These are phyloP conservation scores for Papilio dardanus DNA, from an alignment of 1,140 invertebrate species.

Conservation along the genomic window DNA sequence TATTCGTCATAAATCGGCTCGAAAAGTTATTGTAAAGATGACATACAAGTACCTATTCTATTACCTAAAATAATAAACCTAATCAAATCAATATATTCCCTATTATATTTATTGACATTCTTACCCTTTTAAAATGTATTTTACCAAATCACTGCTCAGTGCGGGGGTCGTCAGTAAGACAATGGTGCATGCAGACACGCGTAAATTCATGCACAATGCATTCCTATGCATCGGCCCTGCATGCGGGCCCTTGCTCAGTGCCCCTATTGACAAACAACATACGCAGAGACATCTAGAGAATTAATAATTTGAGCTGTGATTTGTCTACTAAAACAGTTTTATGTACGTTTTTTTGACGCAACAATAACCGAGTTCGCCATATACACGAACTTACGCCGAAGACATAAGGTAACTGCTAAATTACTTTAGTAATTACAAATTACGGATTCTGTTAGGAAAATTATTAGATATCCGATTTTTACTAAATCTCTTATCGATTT, in stretches of 20 bases:
- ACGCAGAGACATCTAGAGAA: neutral
- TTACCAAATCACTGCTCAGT: constrained; percentile 30
- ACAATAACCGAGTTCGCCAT: no score
- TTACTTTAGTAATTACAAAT: neutral
- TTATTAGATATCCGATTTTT: neutral
- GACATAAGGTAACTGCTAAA: neutral
- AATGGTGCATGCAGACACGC: constrained; percentile 41
- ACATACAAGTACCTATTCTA: no score
- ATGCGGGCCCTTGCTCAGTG: constrained; percentile 22
- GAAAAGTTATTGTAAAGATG: no score
- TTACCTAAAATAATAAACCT: no score
- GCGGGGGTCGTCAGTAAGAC: constrained; percentile 42
- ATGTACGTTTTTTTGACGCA: no score
- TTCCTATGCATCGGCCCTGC: constrained; percentile 20
- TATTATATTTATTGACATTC: neutral
- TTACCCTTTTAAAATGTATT: constrained; percentile 6
- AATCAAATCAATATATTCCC: neutral
- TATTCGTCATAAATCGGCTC: no score
- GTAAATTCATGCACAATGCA: constrained; percentile 23
- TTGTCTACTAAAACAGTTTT: neutral
- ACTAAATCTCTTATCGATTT: neutral
- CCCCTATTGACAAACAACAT: neutral
- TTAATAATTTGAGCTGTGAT: neutral
- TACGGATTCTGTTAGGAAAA: neutral
- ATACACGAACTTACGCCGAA: no score